Percentiles rank a stretch among this genome's conserved stretches.
Conservation (phyloP, 2,888 invertebrate genomes). For the Agriopis aurantiaria region DNA sequence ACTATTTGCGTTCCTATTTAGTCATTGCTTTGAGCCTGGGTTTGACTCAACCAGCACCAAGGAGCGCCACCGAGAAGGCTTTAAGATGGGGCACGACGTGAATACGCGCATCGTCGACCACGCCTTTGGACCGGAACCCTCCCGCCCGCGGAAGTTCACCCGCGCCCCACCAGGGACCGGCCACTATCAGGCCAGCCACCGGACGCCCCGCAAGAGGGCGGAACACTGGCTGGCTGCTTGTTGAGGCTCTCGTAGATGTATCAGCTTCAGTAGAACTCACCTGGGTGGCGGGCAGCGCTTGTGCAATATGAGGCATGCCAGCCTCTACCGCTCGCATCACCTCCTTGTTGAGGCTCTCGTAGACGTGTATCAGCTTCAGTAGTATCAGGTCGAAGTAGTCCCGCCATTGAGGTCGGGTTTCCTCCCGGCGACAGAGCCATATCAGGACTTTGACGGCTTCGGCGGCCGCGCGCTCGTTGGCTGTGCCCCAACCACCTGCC, state of each 20-base stretch:
- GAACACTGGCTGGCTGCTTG: too few relatives aligned
- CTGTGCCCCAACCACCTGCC: constrained; percentile 73
- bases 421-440: constrained; percentile 93
- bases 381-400: constrained; percentile 97
- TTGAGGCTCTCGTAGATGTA: constrained; percentile 89
- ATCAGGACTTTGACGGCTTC: constrained; percentile 93
- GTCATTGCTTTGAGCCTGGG: too few relatives aligned
- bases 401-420: constrained; percentile 92
- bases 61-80: too few relatives aligned
- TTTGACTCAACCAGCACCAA: too few relatives aligned
- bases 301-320: constrained; percentile 91
- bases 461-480: constrained; percentile 89
- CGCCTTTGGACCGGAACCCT: too few relatives aligned
- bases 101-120: too few relatives aligned
- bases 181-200: too few relatives aligned
- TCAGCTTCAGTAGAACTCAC: constrained; percentile 43
- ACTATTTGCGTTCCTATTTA: too few relatives aligned
- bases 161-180: too few relatives aligned
- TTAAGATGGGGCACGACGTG: too few relatives aligned
- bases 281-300: constrained; percentile 92
- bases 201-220: too few relatives aligned
- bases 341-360: constrained; percentile 90
- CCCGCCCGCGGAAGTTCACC: too few relatives aligned
- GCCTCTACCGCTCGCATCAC: constrained; percentile 95
- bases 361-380: constrained; percentile 95